Evolutionary conservation across 2,113 vertebrate genomes (phyloP).

Genomic region (Urocolius indicus): DNA sequence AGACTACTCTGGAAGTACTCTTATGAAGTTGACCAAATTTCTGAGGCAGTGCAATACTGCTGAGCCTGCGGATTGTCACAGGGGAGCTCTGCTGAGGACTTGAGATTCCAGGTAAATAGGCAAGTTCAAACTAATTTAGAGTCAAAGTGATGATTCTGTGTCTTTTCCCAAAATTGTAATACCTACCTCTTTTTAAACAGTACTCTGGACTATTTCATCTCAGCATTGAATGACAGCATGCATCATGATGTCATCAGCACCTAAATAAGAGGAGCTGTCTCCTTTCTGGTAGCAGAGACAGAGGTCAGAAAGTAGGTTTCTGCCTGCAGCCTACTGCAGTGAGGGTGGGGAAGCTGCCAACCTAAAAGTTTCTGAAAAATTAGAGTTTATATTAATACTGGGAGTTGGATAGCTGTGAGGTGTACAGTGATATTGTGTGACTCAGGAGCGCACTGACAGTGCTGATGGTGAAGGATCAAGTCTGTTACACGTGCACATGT

Average conservation of each 20-base stretch:
- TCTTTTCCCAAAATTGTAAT: neutral
- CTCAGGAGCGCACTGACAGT: neutral
- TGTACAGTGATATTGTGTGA: neutral
- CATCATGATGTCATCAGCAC: neutral
- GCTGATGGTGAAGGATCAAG: neutral
- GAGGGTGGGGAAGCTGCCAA: neutral
- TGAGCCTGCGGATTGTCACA: neutral
- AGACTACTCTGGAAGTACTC: neutral
- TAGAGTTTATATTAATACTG: neutral
- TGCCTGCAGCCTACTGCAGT: neutral
- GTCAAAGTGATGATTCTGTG: neutral
- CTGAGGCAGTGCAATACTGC: neutral
- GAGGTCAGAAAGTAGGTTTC: neutral
- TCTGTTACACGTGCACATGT: neutral
- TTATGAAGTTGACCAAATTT: neutral
- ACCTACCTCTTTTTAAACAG: neutral
- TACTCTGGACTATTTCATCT: neutral
- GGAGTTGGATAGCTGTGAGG: neutral
- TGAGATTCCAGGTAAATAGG: neutral
- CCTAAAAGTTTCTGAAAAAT: neutral
- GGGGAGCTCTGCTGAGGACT: neutral
- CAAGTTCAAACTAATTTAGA: too few species aligned
- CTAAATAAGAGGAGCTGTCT: neutral
- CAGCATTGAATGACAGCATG: neutral
- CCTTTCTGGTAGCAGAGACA: too few species aligned